These are phyloP conservation scores for Phaethon lepturus DNA, from an alignment of 2,113 vertebrate genomes.

Conservation along the genomic window DNA sequence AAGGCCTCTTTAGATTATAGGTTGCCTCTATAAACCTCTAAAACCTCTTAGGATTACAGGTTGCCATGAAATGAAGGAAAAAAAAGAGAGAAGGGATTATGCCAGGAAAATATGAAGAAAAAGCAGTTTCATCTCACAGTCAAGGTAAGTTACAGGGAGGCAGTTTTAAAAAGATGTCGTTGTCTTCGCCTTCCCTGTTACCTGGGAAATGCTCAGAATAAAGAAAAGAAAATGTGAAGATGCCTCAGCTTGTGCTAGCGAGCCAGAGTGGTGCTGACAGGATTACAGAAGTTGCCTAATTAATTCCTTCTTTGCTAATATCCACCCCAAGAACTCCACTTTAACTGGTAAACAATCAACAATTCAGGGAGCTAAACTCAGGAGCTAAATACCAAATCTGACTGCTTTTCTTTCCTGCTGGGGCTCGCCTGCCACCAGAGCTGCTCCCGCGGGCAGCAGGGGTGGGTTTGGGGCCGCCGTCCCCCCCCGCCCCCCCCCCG, in stretches of 20 bases:
- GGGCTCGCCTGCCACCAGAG: neutral
- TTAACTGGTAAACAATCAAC: slow-evolving; percentile 17
- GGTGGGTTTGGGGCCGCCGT: neutral
- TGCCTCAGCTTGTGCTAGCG: slow-evolving; percentile 29
- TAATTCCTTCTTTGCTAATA: slow-evolving; percentile 64
- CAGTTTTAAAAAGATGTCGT: neutral
- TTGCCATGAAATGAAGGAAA: neutral
- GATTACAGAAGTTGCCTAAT: slow-evolving; percentile 59
- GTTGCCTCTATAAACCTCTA: no score
- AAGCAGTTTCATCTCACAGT: neutral
- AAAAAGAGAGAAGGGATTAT: neutral
- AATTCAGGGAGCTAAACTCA: neutral
- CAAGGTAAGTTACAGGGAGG: neutral
- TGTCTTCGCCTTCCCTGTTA: neutral
- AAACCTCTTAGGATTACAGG: neutral
- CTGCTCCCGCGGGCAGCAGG: neutral
- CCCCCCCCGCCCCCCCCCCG: accelerated
- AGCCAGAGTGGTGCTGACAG: slow-evolving; percentile 51
- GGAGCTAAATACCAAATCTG: neutral
- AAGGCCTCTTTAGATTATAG: neutral
- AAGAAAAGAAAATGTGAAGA: neutral
- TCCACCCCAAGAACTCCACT: slow-evolving; percentile 13
- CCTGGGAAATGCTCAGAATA: slow-evolving; percentile 1
- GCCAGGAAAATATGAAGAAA: neutral
- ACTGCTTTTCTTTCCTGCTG: neutral